Evolutionary conservation across 2,113 vertebrate species (phyloP).

Genomic region (Phocoena phocoena): DNA sequence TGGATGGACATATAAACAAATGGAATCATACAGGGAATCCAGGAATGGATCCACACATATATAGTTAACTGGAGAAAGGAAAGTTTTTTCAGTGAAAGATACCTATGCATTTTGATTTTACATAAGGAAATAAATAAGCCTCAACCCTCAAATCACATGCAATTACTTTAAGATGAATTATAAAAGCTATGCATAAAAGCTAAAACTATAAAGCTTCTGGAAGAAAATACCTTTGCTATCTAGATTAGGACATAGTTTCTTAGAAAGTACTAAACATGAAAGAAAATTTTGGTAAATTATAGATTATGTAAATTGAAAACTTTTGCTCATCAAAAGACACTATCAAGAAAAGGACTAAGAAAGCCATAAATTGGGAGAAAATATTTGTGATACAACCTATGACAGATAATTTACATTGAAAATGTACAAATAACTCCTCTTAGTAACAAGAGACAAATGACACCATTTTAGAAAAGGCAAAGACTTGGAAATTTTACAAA

Average conservation of each 20-base stretch:
- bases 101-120: background rate
- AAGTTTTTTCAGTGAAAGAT: background rate
- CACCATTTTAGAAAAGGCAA: background rate
- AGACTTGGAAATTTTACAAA: background rate
- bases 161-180: constrained; percentile 8
- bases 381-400: background rate
- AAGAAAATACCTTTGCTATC: background rate
- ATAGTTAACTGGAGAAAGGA: background rate
- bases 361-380: background rate
- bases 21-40: background rate
- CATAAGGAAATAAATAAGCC: background rate
- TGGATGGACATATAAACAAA: background rate
- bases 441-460: background rate
- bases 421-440: background rate
- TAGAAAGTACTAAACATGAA: background rate
- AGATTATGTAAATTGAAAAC: background rate
- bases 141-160: background rate
- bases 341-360: background rate
- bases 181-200: background rate
- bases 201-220: constrained; percentile 7
- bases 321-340: background rate
- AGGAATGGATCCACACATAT: background rate
- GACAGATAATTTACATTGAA: background rate
- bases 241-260: background rate
- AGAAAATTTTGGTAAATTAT: background rate